Evolutionary conservation across 2,113 vertebrate genomes (phyloP), one percentile per base, ranked within the genome.

Genomic region (Brachypteracias leptosomus): DNA sequence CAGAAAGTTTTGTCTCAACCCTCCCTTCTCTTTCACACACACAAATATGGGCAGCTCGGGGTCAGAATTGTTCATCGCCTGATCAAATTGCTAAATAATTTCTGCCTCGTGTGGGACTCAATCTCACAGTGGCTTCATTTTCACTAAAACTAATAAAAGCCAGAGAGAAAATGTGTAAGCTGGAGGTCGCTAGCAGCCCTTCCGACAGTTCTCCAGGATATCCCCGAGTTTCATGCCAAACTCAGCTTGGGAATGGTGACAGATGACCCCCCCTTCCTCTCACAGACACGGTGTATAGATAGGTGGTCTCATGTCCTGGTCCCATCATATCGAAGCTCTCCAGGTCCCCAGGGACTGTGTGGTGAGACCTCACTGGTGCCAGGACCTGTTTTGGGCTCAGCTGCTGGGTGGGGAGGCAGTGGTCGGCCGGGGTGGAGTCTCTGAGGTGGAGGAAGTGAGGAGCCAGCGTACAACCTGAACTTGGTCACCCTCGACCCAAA

Each of bases 381-480:
- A 72, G 81, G 66, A 89, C 49, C 77, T 2, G 0, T 12, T 84
- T 4, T 1, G 31, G 71, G 62, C 67, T 75, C 52, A 10, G 75
- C 1, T n/a, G n/a, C n/a, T n/a, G n/a, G 42, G 71, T 0, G 5
- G 18, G 65, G 65, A 87, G 76, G 71, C 71, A 47, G 75, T 7
- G 9, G 49, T 17, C 2, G 3, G 28, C 15, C 0, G 1, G 83
- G 89, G 85, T 88, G 95, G 59, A 66, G 95, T 15, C 78, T 36
- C 31, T 0, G 36, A 84, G 76, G 61, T 0, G 0, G 47, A 96
- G 96, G 96, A 96, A 95, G 86, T 26, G 44, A 92, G 93, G 83
- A 96, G 96, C 90, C 90, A 76, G 49, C 0, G 67, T 63, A 95
- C 38, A 96, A 96, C 94, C 95, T 95, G 94, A 94, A 94, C 94